Conservation (phyloP, 1,140 invertebrate genomes). For the Caenorhabditis latens region DNA sequence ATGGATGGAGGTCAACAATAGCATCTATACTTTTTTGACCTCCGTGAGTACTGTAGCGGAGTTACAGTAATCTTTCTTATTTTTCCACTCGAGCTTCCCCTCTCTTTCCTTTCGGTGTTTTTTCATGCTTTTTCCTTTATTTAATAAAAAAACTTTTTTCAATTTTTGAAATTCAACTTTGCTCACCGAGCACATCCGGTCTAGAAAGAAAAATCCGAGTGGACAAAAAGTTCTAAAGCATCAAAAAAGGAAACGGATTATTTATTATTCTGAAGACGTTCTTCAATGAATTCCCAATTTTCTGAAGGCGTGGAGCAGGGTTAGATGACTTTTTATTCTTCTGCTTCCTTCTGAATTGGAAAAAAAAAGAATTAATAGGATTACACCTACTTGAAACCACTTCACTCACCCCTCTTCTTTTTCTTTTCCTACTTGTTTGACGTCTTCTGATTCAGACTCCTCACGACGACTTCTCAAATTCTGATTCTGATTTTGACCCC, state of each 20-base stretch:
- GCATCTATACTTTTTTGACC: too few relatives aligned
- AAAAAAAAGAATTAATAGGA: conserved; percentile 35
- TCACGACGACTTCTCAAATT: too few relatives aligned
- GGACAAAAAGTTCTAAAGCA: not conserved
- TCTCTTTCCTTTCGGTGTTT: not conserved
- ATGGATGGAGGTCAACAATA: too few relatives aligned
- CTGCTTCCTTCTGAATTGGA: not conserved
- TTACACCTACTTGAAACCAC: conserved; percentile 42
- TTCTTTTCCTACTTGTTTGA: not conserved
- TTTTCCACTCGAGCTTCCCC: not conserved
- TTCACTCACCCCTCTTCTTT: not conserved
- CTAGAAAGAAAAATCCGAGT: conserved; percentile 1
- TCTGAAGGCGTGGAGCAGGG: not conserved
- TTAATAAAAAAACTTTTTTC: conserved; percentile 13
- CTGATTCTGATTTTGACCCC: too few relatives aligned
- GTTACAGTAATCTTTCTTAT: not conserved
- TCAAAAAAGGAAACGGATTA: conserved; percentile 16
- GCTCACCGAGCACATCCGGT: conserved; percentile 37
- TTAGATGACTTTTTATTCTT: conserved; percentile 19
- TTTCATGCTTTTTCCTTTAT: not conserved
- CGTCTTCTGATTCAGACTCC: too few relatives aligned
- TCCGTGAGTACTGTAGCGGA: too few relatives aligned
- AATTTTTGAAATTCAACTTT: not conserved
- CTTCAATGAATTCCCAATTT: conserved; percentile 28
- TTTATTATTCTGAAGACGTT: conserved; percentile 47